Evolutionary conservation across 2,888 invertebrate genomes (phyloP).

Genomic region (Dyspetes luteomarginatus): DNA sequence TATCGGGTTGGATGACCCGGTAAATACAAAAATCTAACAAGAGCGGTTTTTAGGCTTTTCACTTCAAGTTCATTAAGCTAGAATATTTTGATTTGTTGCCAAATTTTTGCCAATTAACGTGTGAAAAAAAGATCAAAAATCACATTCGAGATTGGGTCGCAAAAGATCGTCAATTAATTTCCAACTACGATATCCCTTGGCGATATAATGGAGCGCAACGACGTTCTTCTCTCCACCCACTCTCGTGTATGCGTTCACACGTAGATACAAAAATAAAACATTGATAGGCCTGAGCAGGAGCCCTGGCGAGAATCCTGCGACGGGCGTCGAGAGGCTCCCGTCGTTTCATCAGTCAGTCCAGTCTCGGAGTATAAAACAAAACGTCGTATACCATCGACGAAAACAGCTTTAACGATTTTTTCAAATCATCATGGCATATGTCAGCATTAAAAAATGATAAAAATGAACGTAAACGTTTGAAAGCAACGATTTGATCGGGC

Average conservation of each 20-base stretch:
- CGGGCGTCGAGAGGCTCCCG: conserved; percentile 20
- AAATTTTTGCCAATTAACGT: conserved; percentile 57
- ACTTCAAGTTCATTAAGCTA: conserved; percentile 27
- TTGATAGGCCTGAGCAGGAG: conserved; percentile 47
- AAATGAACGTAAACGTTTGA: background rate
- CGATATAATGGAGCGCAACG: conserved; percentile 51
- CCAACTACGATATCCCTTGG: conserved; percentile 27
- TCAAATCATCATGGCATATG: conserved; percentile 2
- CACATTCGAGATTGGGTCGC: conserved; percentile 28
- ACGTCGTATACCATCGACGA: conserved; percentile 16
- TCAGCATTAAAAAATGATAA: conserved; percentile 4
- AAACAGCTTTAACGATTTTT: conserved; percentile 43
- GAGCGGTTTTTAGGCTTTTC: background rate
- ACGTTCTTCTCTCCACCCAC: conserved; percentile 54
- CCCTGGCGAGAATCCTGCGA: conserved; percentile 46
- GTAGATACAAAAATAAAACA: conserved; percentile 68
- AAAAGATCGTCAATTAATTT: conserved; percentile 66
- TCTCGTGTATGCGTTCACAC: conserved; percentile 25
- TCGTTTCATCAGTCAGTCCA: conserved; percentile 36
- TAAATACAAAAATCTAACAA: conserved; percentile 11
- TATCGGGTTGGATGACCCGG: conserved; percentile 47
- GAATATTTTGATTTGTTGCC: conserved; percentile 23
- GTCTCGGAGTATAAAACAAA: conserved; percentile 17
- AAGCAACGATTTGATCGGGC: background rate
- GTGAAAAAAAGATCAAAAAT: conserved; percentile 11